Conservation (phyloP, 2,113 vertebrate genomes). For the Otis tarda region DNA sequence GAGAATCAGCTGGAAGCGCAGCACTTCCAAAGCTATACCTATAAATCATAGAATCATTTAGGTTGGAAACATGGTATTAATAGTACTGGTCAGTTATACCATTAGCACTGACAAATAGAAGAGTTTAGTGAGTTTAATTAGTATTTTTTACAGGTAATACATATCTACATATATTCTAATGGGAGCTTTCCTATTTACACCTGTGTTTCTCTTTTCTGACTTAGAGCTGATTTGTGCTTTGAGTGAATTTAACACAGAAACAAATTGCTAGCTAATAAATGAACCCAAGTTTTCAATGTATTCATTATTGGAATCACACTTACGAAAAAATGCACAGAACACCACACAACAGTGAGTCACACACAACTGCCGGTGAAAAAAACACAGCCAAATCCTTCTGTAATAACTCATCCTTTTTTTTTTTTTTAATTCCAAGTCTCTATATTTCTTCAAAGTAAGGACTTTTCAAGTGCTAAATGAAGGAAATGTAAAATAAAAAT, state of each 20-base stretch:
- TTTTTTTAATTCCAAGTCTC: neutral
- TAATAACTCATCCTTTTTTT: neutral
- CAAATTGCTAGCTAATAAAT: slow-evolving; percentile 4
- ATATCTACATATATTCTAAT: neutral
- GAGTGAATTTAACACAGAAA: neutral
- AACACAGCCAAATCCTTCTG: slow-evolving; percentile 16
- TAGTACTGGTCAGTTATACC: neutral
- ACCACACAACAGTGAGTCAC: slow-evolving; percentile 36
- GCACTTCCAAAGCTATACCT: neutral
- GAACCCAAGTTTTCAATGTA: neutral
- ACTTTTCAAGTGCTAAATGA: neutral
- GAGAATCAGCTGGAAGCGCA: neutral
- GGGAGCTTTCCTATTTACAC: neutral
- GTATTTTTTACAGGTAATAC: neutral
- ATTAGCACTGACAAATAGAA: neutral
- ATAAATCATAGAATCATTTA: no score
- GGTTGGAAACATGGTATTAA: neutral
- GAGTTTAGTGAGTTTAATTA: neutral
- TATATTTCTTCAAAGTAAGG: neutral
- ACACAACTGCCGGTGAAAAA: slow-evolving; percentile 32
- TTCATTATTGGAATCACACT: slow-evolving; percentile 20
- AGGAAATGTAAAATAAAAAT: neutral
- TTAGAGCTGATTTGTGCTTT: neutral
- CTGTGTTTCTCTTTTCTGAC: neutral
- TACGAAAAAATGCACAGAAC: neutral